Percentiles rank a stretch among this genome's conserved stretches.
These are phyloP conservation scores for Ceuthmochares aereus DNA, from an alignment of 2,113 vertebrate genomes.

Conservation along the genomic window DNA sequence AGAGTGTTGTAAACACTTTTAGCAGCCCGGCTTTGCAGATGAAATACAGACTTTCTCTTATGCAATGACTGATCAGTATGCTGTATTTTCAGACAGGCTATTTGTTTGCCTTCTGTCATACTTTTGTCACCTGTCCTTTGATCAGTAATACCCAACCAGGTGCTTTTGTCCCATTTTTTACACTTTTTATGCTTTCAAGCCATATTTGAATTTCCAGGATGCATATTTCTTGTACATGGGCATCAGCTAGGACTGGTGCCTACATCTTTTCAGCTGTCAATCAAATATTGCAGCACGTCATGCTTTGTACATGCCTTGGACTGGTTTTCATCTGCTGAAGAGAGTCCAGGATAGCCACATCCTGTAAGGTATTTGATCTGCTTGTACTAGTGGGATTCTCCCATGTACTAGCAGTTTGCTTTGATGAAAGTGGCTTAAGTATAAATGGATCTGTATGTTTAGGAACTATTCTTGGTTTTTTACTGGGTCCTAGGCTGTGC, in stretches of 20 bases:
- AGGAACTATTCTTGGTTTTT: background rate
- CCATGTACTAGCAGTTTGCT: background rate
- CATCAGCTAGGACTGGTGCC: background rate
- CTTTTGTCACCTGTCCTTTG: background rate
- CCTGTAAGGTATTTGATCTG: background rate
- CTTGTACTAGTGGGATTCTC: background rate
- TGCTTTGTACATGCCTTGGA: background rate
- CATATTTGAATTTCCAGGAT: background rate
- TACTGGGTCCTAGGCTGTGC: background rate
- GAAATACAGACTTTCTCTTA: background rate
- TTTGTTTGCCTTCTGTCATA: background rate
- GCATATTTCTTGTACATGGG: background rate
- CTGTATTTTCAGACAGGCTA: background rate
- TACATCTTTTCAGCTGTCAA: background rate
- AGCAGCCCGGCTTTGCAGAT: background rate
- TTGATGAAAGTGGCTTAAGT: background rate
- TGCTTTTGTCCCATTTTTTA: background rate
- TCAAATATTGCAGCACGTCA: background rate
- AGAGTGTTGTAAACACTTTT: background rate
- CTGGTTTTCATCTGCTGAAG: background rate
- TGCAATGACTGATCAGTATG: background rate
- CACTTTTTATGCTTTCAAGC: background rate
- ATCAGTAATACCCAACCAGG: background rate
- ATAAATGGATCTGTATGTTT: background rate
- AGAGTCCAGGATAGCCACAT: background rate